Conservation (phyloP, 1,140 invertebrate genomes). For the Hyles euphorbiae region DNA sequence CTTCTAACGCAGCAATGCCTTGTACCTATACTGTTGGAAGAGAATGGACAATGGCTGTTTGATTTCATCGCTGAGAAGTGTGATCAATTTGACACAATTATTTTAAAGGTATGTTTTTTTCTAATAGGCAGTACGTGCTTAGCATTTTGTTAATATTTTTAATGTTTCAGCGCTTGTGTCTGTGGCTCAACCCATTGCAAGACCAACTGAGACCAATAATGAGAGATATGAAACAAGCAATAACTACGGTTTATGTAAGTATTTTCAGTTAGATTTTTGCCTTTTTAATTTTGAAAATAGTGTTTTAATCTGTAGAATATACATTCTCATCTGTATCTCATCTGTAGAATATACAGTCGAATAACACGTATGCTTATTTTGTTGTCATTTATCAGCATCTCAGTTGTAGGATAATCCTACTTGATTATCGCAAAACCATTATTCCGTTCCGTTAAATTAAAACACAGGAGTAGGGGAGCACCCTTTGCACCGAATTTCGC, state of each 20-base stretch:
- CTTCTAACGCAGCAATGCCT: constrained; percentile 41
- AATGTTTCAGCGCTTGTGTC: constrained; percentile 48
- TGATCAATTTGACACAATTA: constrained; percentile 46
- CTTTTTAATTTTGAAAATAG: too few species aligned
- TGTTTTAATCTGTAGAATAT: too few species aligned
- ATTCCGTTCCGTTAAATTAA: too few species aligned
- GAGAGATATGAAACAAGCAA: constrained; percentile 61
- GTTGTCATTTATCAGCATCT: too few species aligned
- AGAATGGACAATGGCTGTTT: constrained; percentile 61
- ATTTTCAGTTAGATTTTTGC: constrained; percentile 8
- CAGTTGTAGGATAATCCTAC: too few species aligned
- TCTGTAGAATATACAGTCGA: too few species aligned
- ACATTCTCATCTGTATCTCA: too few species aligned
- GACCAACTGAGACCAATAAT: constrained; percentile 57
- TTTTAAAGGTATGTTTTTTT: constrained; percentile 47
- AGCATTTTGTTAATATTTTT: constrained; percentile 1
- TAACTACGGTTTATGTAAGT: constrained; percentile 61
- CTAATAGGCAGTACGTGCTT: too few species aligned
- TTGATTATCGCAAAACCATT: neutral
- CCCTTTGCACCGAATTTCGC: neutral
- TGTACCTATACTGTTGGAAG: constrained; percentile 52
- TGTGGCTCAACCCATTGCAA: constrained; percentile 65
- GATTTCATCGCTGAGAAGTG: constrained; percentile 55
- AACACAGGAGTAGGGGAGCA: neutral
- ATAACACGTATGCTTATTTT: too few species aligned